Conservation (phyloP, 2,797 vertebrate species). For the Pachyuromys duprasi region DNA sequence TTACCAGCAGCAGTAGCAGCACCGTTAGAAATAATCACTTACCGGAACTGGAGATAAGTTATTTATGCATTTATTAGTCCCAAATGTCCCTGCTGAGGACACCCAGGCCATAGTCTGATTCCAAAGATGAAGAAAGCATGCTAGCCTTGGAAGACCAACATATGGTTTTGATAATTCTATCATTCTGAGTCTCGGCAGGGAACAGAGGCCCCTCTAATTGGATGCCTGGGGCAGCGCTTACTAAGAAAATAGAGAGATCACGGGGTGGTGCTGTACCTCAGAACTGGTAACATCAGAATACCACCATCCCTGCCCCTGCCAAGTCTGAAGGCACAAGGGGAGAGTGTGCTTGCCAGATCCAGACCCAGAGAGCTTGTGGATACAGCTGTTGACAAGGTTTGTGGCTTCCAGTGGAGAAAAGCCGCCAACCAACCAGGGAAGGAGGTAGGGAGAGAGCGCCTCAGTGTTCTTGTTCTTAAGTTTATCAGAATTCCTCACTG, state of each 20-base stretch:
- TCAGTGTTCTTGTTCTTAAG: background rate
- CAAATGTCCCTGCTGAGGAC: background rate
- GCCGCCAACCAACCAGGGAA: accelerated
- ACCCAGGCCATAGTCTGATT: background rate
- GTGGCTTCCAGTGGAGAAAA: background rate
- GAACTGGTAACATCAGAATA: background rate
- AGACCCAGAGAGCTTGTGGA: background rate
- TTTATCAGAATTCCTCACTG: background rate
- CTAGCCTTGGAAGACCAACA: conserved; percentile 7
- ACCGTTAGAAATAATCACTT: background rate
- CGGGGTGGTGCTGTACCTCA: background rate
- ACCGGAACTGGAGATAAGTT: background rate
- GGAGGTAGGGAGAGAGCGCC: background rate
- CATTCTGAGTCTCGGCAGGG: conserved; percentile 35
- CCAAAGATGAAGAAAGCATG: conserved; percentile 33
- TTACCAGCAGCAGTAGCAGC: background rate
- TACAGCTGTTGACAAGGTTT: background rate
- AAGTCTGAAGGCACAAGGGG: background rate
- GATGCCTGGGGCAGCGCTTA: conserved; percentile 4
- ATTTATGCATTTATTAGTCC: conserved; percentile 17
- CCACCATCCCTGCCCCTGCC: background rate
- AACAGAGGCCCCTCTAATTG: background rate
- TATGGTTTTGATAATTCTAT: conserved; percentile 52
- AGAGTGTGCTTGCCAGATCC: background rate
- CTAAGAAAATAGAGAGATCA: background rate